Base-by-base conservation (phyloP, 2,113 vertebrate genomes). In the Cyprichromis sp. region DNA sequence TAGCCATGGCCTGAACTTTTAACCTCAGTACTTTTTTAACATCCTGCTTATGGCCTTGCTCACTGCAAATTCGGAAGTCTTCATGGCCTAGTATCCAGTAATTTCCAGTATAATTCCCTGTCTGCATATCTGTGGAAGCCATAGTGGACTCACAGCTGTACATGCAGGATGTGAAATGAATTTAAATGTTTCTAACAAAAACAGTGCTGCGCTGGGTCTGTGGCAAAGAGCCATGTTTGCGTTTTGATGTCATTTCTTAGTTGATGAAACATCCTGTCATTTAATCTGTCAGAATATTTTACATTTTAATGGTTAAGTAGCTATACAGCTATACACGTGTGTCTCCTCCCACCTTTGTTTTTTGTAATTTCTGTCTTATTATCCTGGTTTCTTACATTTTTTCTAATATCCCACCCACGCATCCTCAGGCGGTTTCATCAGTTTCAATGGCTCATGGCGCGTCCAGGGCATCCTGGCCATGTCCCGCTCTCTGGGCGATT, bases 391-490 rank as follows among this genome's bases (percentile, higher is more conserved):
- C 21, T 31, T 8, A 12, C 50, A 59, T 50, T 76, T 40, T 82
- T 38, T 76, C 24, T 14, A 9, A 40, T 42, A 9, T 11, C 4
- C 24, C 17, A 55, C 17, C 16, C 5, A 10, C 10, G 7, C 36
- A 40, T 83, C 42, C 21, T 80, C 92, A 99, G 99, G 99, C 78
- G 99, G 99, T 2, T 99, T 99, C 95, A 99, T 99, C 96, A 99
- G 99, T 95, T 99, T 99, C 91, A 99, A 98, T 1, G 99, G 98
- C 83, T 99, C 98, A 0, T 99, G 99, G 99, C 97, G 99, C 0
- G 99, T 99, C 9, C 99, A 99, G 95, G 99, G 99, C 73, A 98
- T 99, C 95, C 95, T 99, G 95, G 98, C 98, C 81, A 99, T 99
- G 98, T 99, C 99, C 26, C 98, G 99, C 16, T 99, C 98, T 0